Evolutionary conservation across 2,113 vertebrate genomes (phyloP), one percentile per base, ranked within the genome.

Genomic region (Etheostoma spectabile): DNA sequence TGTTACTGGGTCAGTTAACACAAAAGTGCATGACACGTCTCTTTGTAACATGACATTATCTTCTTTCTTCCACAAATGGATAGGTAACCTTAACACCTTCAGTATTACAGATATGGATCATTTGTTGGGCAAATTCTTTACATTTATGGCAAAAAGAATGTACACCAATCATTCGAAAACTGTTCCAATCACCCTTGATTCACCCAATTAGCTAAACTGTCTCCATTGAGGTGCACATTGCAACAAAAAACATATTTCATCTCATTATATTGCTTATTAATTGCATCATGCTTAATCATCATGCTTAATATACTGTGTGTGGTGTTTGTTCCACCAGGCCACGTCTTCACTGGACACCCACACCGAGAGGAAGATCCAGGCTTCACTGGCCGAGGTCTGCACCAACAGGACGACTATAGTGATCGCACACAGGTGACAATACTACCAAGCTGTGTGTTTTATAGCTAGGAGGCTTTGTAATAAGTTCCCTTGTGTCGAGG

Each of bases 351-450:
- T 98, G 30, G 97, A 99, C 94, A 98, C 97, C 0, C 95, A 97
- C 59, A 98, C 96, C 0, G 97, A 98, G 82, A 94, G 96, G 52
- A 97, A 96, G 87, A 98, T 98, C 91, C 97, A 99, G 87, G 94
- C 96, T 10, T 98, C 97, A 7, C 88, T 98, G 64, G 93, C 96
- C 86, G 95, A 95, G 69, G 95, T 99, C 65, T 99, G 97, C 3
- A 67, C 94, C 73, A 93, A 95, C 82, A 95, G 95, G 67, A 99
- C 97, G 30, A 97, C 96, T 42, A 91, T 98, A 0, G 94, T 98
- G 1, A 96, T 99, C 48, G 96, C 97, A 55, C 97, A 98, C 85
- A 97, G 97, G 97, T 98, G 94, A 89, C 8, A 1, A 46, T 19
- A 15, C 24, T 30, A 6, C 19, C 30, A 24, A 30, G 33, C 33